These are phyloP conservation scores for Lochmaea crataegi DNA, from an alignment of 2,888 invertebrate genomes.

Conservation along the genomic window DNA sequence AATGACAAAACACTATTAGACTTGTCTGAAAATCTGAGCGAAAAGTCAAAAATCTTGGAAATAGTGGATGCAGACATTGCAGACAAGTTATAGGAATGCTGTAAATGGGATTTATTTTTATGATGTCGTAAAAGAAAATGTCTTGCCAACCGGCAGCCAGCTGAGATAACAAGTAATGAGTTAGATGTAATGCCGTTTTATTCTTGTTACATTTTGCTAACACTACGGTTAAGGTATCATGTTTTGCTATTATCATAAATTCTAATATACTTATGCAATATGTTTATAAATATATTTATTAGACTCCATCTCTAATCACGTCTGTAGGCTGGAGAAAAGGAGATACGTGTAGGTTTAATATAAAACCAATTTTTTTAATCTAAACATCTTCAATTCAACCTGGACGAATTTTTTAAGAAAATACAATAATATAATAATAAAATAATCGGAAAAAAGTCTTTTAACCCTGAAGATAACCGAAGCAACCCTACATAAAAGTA, in stretches of 20 bases:
- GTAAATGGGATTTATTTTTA: constrained; percentile 50
- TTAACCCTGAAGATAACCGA: constrained; percentile 2
- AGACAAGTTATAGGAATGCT: constrained; percentile 43
- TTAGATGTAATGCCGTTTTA: constrained; percentile 39
- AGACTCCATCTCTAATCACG: background rate
- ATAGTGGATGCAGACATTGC: constrained; percentile 39
- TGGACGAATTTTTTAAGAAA: too few species aligned
- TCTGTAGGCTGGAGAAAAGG: background rate
- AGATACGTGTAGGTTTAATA: too few species aligned
- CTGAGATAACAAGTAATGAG: constrained; percentile 53
- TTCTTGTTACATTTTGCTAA: constrained; percentile 23
- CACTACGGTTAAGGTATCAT: background rate
- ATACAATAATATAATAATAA: too few species aligned
- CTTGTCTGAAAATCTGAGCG: constrained; percentile 39
- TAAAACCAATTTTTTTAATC: too few species aligned
- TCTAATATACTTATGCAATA: background rate
- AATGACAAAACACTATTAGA: constrained; percentile 36
- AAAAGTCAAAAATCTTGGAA: constrained; percentile 42
- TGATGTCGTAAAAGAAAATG: constrained; percentile 52
- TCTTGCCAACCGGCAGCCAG: constrained; percentile 50
- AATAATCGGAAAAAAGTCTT: background rate
- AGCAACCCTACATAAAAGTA: constrained; percentile 1
- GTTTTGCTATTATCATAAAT: background rate
- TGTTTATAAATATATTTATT: background rate
- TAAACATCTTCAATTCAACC: too few species aligned